Conservation (phyloP, 2,113 vertebrate genomes). For the Nerophis ophidion region DNA sequence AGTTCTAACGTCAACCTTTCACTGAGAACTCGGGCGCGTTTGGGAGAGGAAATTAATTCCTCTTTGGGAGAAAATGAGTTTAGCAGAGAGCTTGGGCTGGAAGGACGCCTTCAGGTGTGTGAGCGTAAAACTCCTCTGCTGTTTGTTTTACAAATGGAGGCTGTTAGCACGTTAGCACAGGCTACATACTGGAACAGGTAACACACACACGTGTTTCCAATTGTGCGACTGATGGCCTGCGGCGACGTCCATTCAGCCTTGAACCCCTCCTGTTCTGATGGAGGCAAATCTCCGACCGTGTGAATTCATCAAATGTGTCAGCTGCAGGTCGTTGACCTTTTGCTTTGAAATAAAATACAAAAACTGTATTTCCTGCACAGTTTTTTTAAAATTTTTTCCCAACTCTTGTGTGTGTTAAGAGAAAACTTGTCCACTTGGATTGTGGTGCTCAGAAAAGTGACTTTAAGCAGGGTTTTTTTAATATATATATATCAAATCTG, state of each 20-base stretch:
- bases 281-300: slow-evolving; percentile 17
- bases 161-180: slow-evolving; percentile 59
- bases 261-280: slow-evolving; percentile 21
- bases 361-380: too few species aligned
- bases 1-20: not conserved
- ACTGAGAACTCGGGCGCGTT: slow-evolving; percentile 36
- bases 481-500: too few species aligned
- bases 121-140: slow-evolving; percentile 52
- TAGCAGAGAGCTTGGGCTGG: slow-evolving; percentile 64
- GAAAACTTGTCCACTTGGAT: too few species aligned
- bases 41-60: slow-evolving; percentile 74
- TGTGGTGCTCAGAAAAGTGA: too few species aligned
- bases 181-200: slow-evolving; percentile 43
- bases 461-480: too few species aligned
- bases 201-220: slow-evolving; percentile 60
- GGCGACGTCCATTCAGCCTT: slow-evolving; percentile 29
- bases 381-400: too few species aligned
- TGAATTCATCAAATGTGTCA: slow-evolving; percentile 5
- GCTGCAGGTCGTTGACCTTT: not conserved
- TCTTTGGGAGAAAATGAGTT: slow-evolving; percentile 72
- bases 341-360: slow-evolving; percentile 11
- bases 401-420: too few species aligned
- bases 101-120: slow-evolving; percentile 47
- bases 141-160: slow-evolving; percentile 67
- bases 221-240: slow-evolving; percentile 40